Evolutionary conservation across 2,797 vertebrate species (phyloP).

Genomic region (Sebastes ruberrimus): DNA sequence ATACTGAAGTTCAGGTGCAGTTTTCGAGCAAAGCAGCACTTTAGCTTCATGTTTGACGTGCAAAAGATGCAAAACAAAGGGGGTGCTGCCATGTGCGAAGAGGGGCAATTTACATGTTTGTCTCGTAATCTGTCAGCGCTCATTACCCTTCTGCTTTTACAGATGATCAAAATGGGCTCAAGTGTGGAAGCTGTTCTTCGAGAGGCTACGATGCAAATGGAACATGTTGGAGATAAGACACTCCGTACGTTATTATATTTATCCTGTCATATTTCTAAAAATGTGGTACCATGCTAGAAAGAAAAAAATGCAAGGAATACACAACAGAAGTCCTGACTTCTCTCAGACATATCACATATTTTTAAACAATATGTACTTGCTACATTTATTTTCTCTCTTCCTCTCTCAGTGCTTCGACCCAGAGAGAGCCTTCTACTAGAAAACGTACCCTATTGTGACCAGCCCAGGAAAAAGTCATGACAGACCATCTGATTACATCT

Average conservation of each 20-base stretch:
- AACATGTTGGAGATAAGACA: slow-evolving; percentile 73
- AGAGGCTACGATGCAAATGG: slow-evolving; percentile 76
- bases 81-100: not conserved
- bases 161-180: slow-evolving; percentile 84
- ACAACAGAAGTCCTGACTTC: not conserved
- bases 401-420: slow-evolving; percentile 78
- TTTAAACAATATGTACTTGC: not conserved
- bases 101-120: not conserved
- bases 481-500: not conserved
- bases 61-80: not conserved
- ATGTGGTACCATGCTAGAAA: not conserved
- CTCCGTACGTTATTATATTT: slow-evolving; percentile 66
- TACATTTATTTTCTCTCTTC: not conserved
- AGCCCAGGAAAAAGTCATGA: slow-evolving; percentile 77
- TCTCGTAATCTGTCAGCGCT: not conserved
- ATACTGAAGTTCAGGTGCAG: not conserved
- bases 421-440: slow-evolving; percentile 78
- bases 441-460: slow-evolving; percentile 83
- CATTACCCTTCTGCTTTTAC: not conserved
- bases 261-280: not conserved
- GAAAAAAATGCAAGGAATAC: not conserved
- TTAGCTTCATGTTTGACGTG: not conserved
- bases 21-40: not conserved
- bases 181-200: slow-evolving; percentile 81
- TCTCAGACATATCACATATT: not conserved